These are phyloP conservation scores for Nesometra sesokonis DNA, from an alignment of 35 echinoderm and acorn worm species.

Conservation along the genomic window DNA sequence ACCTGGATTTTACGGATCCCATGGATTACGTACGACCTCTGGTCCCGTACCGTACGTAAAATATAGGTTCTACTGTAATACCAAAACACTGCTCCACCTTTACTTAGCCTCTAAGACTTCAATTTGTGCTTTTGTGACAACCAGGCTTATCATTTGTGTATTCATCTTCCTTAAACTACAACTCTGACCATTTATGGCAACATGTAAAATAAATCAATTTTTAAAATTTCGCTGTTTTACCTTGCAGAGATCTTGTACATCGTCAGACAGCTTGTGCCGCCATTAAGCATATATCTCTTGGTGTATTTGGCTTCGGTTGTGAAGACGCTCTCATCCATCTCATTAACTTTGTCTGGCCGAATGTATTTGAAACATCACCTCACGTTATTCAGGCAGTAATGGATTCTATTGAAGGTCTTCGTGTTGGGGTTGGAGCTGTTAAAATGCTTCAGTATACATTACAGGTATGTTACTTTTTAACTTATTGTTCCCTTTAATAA, in stretches of 20 bases:
- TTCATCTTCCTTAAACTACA: background rate
- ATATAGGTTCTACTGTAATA: too few relatives aligned
- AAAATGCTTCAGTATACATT: slow-evolving; percentile 90
- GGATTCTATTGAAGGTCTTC: slow-evolving; percentile 85
- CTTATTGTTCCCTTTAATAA: too few relatives aligned
- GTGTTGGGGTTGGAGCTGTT: slow-evolving; percentile 68
- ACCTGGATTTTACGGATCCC: too few relatives aligned
- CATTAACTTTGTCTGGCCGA: slow-evolving; percentile 95
- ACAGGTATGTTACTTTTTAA: too few relatives aligned
- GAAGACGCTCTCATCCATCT: slow-evolving; percentile 91
- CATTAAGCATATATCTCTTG: slow-evolving; percentile 97
- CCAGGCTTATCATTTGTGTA: too few relatives aligned
- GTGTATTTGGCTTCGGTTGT: slow-evolving; percentile 89
- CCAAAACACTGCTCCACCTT: too few relatives aligned
- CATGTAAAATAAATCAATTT: background rate
- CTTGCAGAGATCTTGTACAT: slow-evolving; percentile 89
- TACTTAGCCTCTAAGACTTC: too few relatives aligned
- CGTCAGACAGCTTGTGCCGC: slow-evolving; percentile 93
- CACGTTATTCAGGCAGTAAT: slow-evolving; percentile 95
- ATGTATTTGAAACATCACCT: slow-evolving; percentile 99
- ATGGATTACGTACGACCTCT: too few relatives aligned
- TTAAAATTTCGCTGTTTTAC: too few relatives aligned
- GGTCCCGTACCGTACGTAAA: too few relatives aligned
- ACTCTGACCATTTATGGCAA: background rate
- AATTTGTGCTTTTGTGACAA: too few relatives aligned